Base-by-base conservation (phyloP, 2,888 invertebrate genomes). In the Campaea margaritaria region DNA sequence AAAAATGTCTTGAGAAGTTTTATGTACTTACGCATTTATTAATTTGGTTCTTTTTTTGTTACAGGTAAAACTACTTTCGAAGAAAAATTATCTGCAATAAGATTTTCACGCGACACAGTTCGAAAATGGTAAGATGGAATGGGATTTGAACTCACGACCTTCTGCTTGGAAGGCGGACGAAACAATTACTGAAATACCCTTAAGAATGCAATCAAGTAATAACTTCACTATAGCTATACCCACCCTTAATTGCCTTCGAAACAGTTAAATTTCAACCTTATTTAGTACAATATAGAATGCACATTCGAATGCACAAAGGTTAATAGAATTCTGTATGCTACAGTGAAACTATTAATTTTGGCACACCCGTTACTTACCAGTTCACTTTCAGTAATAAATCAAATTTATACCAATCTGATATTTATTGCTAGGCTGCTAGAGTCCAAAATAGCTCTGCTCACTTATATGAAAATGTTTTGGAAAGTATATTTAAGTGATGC, bases 341-440 rank as follows among this genome's bases (percentile, higher is more conserved):
- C 58, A 34, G 60, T 44, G 14, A 62, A 15, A 51, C 52, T 63
- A 58, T 64, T 64, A 64, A 66, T 63, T 63, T 68, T 66, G 66
- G 66, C 68, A 64, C 68, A 50, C 66, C 66, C 66, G 42, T 36
- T 54, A 61, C 28, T 62, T 44, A 60, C 65, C 50, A 54, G 41
- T 38, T 45, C 41, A 36, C 34, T 16, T 14, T 15, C 12, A 42
- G 15, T 11, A 28, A 31, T 39, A 34, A 52, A 54, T 47, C 36
- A 57, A 55, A 52, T 42, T 62, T 39, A 45, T 31, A 38, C 15
- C 14, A 36, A 49, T 21, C 28, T 59, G 41, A 41, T 13, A 41
- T 50, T 53, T 55, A 58, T 39, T 28, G 31, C 21, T 28, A 39
- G 41, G 28, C 27, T 0, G 2, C n/a, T 62, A 63, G 48, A 54